Conservation (phyloP, 2,797 vertebrate species). For the Xenops minutus region DNA sequence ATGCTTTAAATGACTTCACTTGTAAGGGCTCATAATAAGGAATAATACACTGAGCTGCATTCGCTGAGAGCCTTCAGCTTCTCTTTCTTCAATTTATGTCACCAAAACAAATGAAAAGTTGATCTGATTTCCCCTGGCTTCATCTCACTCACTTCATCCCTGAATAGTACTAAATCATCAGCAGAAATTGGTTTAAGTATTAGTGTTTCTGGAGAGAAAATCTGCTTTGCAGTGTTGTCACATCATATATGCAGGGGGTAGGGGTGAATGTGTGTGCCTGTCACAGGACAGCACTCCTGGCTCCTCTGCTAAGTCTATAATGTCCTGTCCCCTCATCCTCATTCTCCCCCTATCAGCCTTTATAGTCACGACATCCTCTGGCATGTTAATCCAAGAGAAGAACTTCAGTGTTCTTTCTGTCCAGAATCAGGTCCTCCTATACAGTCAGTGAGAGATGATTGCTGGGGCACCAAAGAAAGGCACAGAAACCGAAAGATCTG, state of each 20-base stretch:
- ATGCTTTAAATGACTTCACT: not conserved
- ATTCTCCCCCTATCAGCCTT: not conserved
- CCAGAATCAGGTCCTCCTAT: not conserved
- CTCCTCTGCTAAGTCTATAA: not conserved
- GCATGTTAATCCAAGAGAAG: not conserved
- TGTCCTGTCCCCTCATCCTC: not conserved
- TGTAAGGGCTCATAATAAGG: not conserved
- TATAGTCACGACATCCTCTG: fast-evolving
- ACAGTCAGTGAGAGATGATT: not conserved
- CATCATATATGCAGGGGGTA: fast-evolving
- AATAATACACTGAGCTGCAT: not conserved
- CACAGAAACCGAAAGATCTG: not conserved
- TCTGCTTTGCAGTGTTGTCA: not conserved
- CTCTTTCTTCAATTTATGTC: not conserved
- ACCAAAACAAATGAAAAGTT: constrained; percentile 13
- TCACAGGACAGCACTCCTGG: not conserved
- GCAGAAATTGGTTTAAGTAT: not conserved
- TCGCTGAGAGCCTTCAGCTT: not conserved
- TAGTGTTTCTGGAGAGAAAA: not conserved
- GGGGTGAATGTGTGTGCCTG: not conserved
- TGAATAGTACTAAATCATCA: not conserved
- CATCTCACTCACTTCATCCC: not conserved
- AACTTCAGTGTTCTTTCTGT: not conserved
- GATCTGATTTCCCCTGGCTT: not conserved
- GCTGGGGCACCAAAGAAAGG: not conserved